These are phyloP conservation scores for Eupeodes luniger DNA, from an alignment of 2,888 invertebrate genomes.

Conservation along the genomic window DNA sequence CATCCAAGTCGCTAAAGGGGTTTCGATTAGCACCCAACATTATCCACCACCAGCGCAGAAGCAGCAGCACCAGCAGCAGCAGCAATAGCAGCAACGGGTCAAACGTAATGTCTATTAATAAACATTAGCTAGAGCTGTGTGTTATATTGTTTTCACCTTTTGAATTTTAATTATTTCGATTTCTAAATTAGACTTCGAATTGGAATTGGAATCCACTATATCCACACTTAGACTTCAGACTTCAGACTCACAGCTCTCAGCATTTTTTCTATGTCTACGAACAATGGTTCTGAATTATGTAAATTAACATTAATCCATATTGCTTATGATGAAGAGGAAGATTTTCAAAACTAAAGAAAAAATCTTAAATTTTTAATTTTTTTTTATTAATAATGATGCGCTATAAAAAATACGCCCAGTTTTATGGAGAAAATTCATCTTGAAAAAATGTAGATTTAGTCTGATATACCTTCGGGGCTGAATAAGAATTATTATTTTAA, in stretches of 20 bases:
- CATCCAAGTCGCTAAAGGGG: conserved; percentile 45
- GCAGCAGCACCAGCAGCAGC: not conserved
- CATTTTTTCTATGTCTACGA: conserved; percentile 3
- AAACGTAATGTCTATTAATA: conserved; percentile 73
- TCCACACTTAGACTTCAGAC: too few relatives aligned
- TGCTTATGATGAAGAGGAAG: conserved; percentile 42
- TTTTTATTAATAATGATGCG: conserved; percentile 35
- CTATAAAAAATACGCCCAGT: conserved; percentile 34
- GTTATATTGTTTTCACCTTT: conserved; percentile 71
- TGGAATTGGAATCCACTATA: too few relatives aligned
- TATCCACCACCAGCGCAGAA: conserved; percentile 5
- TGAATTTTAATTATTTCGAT: conserved; percentile 73
- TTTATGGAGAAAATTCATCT: conserved; percentile 16
- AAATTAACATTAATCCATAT: conserved; percentile 67
- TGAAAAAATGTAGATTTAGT: conserved; percentile 5
- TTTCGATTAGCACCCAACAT: conserved; percentile 42
- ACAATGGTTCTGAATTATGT: conserved; percentile 65
- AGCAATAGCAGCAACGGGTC: conserved; percentile 54
- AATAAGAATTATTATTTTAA: not conserved
- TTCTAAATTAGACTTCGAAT: conserved; percentile 67
- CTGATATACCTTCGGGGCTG: conserved; percentile 7
- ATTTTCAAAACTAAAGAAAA: not conserved
- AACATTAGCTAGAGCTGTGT: conserved; percentile 59
- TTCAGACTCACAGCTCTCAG: too few relatives aligned
- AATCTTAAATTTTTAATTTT: too few relatives aligned